Evolutionary conservation across 2,113 vertebrate genomes (phyloP), one percentile per base, ranked within the genome.

Genomic region (Symphodus melops): DNA sequence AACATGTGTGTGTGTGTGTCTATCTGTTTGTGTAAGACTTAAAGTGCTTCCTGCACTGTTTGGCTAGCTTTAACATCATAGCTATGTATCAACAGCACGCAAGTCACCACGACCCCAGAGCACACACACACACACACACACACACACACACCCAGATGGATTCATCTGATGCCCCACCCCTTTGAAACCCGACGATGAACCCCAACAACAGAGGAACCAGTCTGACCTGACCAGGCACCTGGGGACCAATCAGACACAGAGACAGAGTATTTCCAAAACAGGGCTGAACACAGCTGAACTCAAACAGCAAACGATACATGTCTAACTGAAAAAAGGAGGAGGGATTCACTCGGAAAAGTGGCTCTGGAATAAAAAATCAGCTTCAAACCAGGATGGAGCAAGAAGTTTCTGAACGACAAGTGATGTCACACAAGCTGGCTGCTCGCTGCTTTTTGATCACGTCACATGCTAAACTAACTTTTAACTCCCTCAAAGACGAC

Each of bases 201-300:
- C 80, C 70, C 57, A 13, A 82, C 25, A 67, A 70, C 66, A 73
- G 79, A 79, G 61, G 63, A 92, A 91, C 92, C 89, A 75, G 92
- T 92, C 79, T 39, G 76, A 91, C 88, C 75, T 81, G 90, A 86
- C 69, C 36, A 19, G 69, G 70, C 64, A 81, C 69, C 67, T 58
- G 55, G 20, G 44, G 36, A 79, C 77, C 83, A 89, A 81, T 80
- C 81, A 77, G 20, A 56, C 46, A 39, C 52, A 60, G 37, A 36
- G 56, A 67, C 17, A 5, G 17, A n/a, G 41, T 72, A 52, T 84
- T 84, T 86, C 56, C 70, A 83, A 85, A 93, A 84, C 84, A 85
- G 74, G 56, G 60, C 77, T 74, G 55, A 56, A 72, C 77, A 85
- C 74, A 62, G 58, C 76, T 77, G 57, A 57, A 68, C 77, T 83